Percentiles rank a stretch among this genome's conserved stretches.
phyloP scores from a whole-genome alignment of 92 coral and sea anemone species.

The Umimayanthus chanpuru region DNA sequence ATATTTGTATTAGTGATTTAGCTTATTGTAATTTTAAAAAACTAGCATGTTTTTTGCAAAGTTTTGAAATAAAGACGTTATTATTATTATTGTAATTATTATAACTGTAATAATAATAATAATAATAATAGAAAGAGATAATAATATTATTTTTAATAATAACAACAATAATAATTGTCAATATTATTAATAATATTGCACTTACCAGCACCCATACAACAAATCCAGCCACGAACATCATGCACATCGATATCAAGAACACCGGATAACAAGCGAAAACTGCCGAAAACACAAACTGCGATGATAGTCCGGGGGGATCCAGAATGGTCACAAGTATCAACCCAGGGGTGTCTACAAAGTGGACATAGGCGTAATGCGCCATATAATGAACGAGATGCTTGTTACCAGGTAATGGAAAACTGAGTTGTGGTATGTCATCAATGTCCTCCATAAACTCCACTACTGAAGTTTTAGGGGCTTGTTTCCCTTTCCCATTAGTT shows the following conservation, averaged over 20 bases:
- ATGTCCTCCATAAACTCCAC: conserved; percentile 59
- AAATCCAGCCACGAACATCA: conserved; percentile 61
- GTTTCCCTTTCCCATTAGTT: conserved; percentile 53
- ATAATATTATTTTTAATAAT: too few relatives aligned
- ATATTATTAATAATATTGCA: neutral
- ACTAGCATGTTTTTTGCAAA: too few relatives aligned
- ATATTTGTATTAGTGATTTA: too few relatives aligned
- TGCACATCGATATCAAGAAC: conserved; percentile 39
- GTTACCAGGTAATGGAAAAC: conserved; percentile 78
- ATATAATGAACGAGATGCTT: conserved; percentile 51
- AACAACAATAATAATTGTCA: too few relatives aligned
- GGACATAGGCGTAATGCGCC: conserved; percentile 60
- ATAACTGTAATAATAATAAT: too few relatives aligned
- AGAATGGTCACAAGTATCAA: conserved; percentile 53
- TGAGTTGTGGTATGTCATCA: conserved; percentile 65
- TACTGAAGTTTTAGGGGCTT: conserved; percentile 46
- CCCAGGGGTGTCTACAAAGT: conserved; percentile 80
- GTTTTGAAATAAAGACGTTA: too few relatives aligned
- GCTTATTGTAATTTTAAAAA: too few relatives aligned
- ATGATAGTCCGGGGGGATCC: conserved; percentile 35
- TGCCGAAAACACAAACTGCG: conserved; percentile 42
- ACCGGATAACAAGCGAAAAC: conserved; percentile 50
- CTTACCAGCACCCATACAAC: conserved; percentile 74
- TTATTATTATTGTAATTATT: too few relatives aligned
- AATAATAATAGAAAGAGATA: neutral